These are phyloP conservation scores for Coremacera marginata DNA, from an alignment of 2,888 invertebrate genomes.

Conservation along the genomic window DNA sequence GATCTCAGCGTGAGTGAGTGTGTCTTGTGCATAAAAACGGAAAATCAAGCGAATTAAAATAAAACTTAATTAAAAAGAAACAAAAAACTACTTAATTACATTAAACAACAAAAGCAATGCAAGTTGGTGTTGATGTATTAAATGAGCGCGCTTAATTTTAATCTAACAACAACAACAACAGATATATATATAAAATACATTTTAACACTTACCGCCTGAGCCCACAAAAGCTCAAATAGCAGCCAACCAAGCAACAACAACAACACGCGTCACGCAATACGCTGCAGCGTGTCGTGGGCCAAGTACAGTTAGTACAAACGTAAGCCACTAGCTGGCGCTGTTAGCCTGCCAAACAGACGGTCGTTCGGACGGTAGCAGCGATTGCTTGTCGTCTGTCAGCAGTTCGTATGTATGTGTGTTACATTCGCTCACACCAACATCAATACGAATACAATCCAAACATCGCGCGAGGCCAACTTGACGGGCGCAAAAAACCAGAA, in stretches of 20 bases:
- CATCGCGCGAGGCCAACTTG: background rate
- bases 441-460: background rate
- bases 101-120: background rate
- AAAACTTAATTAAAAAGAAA: background rate
- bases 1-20: slow-evolving; percentile 25
- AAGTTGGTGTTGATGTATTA: background rate
- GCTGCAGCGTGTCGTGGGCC: slow-evolving; percentile 8
- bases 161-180: background rate
- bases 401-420: background rate
- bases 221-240: background rate
- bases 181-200: background rate
- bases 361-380: background rate
- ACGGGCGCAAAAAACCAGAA: slow-evolving; percentile 32
- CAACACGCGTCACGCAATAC: background rate
- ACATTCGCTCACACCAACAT: background rate
- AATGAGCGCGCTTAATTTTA: background rate
- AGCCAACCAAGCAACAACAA: background rate
- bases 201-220: background rate
- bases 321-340: slow-evolving; percentile 31
- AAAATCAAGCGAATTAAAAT: background rate
- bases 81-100: background rate
- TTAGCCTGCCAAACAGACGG: background rate
- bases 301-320: slow-evolving; percentile 35
- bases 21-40: background rate
- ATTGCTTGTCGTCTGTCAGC: background rate